These are phyloP conservation scores for Nasonia giraulti DNA, from an alignment of 1,140 invertebrate genomes.

Conservation along the genomic window DNA sequence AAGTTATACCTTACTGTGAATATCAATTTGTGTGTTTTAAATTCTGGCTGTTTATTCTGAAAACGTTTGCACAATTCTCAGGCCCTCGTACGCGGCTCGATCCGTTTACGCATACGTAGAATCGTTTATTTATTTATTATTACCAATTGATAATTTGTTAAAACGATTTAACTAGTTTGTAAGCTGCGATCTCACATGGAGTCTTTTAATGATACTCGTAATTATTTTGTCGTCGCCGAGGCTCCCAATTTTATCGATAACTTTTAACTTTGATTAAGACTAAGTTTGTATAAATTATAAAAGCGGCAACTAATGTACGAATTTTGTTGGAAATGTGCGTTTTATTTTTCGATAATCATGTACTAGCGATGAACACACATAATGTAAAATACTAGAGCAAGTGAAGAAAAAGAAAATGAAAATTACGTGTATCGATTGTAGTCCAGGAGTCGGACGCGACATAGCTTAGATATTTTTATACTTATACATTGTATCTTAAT, in stretches of 20 bases:
- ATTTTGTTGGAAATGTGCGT: conserved; percentile 40
- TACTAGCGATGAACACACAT: conserved; percentile 39
- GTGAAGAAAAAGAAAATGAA: conserved; percentile 28
- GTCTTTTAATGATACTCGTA: conserved; percentile 44
- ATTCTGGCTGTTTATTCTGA: background rate
- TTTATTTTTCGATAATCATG: conserved; percentile 51
- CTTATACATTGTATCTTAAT: conserved; percentile 48
- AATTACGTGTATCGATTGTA: conserved; percentile 27
- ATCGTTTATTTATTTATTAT: conserved; percentile 45
- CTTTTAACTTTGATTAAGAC: conserved; percentile 11
- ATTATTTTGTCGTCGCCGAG: conserved; percentile 31
- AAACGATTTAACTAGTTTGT: conserved; percentile 51
- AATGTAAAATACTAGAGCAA: conserved; percentile 42
- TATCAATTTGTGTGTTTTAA: conserved; percentile 1
- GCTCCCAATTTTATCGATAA: conserved; percentile 35
- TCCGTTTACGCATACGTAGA: background rate
- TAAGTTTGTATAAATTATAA: conserved; percentile 37
- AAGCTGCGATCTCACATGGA: conserved; percentile 47
- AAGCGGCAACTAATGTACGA: conserved; percentile 16
- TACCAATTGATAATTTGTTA: conserved; percentile 43
- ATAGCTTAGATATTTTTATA: conserved; percentile 53
- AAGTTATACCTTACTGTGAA: conserved; percentile 1
- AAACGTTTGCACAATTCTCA: too few species aligned
- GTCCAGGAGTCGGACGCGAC: conserved; percentile 32
- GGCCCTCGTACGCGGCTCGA: too few species aligned